Base-by-base conservation (phyloP, 2,888 invertebrate genomes). In the Ypsolopha scabrella region DNA sequence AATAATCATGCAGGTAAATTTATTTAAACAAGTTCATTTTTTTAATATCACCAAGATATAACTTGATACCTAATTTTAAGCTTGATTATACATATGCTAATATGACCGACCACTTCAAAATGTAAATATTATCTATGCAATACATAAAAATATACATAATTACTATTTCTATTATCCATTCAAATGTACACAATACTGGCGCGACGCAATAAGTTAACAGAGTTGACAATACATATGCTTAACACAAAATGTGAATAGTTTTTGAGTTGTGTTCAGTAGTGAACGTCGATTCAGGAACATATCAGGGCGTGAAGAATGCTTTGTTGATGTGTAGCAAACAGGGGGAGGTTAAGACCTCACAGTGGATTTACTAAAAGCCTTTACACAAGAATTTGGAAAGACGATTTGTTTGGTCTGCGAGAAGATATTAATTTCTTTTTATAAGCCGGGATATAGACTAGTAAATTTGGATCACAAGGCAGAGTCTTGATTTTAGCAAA, bases 261-360 rank as follows among this genome's bases (percentile, higher is more conserved):
- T 86, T 86, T 86, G 86, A 86, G 85, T 79, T 74, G 81, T 75
- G 76, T 70, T 68, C 67, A 66, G 66, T 66, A 70, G 62, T 58
- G 59, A 63, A 65, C 11, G 39, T 51, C n/a, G 13, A 65, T 60
- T 61, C 60, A 60, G 58, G 62, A 62, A 63, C 63, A 64, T 72
- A 81, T 82, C 82, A 83, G 85, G 83, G 85, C 86, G 83, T 77
- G 79, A 78, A 78, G 72, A 74, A 72, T 77, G 73, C 70, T 73
- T 70, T 69, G 63, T 67, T 71, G 69, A 64, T 75, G 82, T 67
- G 68, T 77, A 80, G 76, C 68, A 78, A 83, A 83, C 83, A 83
- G 86, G 85, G 86, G 85, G 85, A 82, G 85, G 85, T 77, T 61
- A 63, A 71, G 76, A 64, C 70, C 75, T 59, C 72, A 70, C 75